Conservation (phyloP, 2,888 invertebrate genomes). For the Zygaena filipendulae region DNA sequence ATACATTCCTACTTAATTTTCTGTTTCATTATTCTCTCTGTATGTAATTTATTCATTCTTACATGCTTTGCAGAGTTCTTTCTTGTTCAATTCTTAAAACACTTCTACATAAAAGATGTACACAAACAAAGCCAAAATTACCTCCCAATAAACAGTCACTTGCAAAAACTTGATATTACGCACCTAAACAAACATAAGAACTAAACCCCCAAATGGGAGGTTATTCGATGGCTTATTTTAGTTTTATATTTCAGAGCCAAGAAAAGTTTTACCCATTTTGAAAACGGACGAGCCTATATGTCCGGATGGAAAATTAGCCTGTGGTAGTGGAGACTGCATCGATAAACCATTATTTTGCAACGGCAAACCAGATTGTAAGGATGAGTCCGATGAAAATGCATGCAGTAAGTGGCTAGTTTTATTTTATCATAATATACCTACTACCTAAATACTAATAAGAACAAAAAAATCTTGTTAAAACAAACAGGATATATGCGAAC, state of each 20-base stretch:
- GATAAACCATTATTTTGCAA: constrained; percentile 94
- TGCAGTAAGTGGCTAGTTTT: constrained; percentile 80
- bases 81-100: constrained; percentile 31
- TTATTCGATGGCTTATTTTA: constrained; percentile 1
- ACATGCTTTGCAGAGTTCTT: constrained; percentile 36
- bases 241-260: constrained; percentile 76
- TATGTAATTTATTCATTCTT: no score
- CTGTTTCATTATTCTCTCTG: no score
- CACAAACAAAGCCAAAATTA: constrained; percentile 23
- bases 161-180: constrained; percentile 13
- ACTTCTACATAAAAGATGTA: constrained; percentile 31
- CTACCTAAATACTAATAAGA: neutral
- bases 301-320: constrained; percentile 89
- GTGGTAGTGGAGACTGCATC: constrained; percentile 92
- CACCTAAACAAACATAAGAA: constrained; percentile 2
- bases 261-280: constrained; percentile 87
- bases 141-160: constrained; percentile 18
- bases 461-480: constrained; percentile 4
- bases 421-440: neutral
- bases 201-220: no score
- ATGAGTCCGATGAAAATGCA: constrained; percentile 95
- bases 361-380: constrained; percentile 91
- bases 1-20: no score
- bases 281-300: constrained; percentile 95
- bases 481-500: neutral